phyloP scores from a whole-genome alignment of 2,888 invertebrate species.

The Xestia sexstrigata region DNA sequence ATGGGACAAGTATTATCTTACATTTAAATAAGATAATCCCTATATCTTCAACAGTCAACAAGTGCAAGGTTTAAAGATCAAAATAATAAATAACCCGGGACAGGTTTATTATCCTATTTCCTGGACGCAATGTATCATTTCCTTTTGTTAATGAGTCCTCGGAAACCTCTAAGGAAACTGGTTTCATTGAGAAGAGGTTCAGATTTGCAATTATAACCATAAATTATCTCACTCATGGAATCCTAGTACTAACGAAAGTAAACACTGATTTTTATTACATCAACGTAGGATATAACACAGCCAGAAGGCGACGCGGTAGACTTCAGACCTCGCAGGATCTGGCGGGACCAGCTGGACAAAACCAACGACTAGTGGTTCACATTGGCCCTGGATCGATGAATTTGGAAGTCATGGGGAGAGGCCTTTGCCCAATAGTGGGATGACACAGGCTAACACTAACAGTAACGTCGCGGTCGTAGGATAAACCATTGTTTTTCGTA shows the following conservation, averaged over 20 bases:
- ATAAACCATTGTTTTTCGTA: neutral
- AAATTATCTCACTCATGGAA: neutral
- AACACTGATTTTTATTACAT: neutral
- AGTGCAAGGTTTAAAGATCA: constrained; percentile 24
- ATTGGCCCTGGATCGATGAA: too few relatives aligned
- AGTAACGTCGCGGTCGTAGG: too few relatives aligned
- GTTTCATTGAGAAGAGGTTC: constrained; percentile 5
- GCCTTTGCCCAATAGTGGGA: too few relatives aligned
- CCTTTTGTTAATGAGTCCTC: constrained; percentile 35
- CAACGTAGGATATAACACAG: too few relatives aligned
- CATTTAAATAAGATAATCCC: constrained; percentile 21
- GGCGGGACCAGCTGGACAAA: too few relatives aligned
- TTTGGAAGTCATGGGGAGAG: too few relatives aligned
- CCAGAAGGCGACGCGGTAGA: too few relatives aligned
- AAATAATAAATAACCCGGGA: constrained; percentile 36
- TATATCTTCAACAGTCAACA: neutral
- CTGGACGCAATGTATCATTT: constrained; percentile 40
- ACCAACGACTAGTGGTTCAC: too few relatives aligned
- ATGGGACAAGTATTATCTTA: neutral
- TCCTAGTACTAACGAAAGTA: too few relatives aligned
- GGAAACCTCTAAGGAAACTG: constrained; percentile 1
- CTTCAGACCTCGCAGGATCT: too few relatives aligned
- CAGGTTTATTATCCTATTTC: constrained; percentile 35
- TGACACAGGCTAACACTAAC: too few relatives aligned
- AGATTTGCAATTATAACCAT: constrained; percentile 6